phyloP scores from a whole-genome alignment of 2,888 invertebrate species.

The Heliconius aoede region DNA sequence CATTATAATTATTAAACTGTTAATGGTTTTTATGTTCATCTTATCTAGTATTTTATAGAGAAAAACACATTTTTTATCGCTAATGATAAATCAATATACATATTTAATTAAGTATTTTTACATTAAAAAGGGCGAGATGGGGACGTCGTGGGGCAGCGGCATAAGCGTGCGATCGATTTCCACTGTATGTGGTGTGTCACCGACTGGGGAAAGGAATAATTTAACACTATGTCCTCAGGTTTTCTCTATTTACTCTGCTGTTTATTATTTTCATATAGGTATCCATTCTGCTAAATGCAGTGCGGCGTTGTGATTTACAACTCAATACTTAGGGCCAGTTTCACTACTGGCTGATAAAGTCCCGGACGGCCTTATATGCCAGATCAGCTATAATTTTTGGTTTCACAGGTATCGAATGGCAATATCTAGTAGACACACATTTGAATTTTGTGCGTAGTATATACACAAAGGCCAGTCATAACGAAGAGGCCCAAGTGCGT shows the following conservation, averaged over 20 bases:
- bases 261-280: too few relatives aligned
- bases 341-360: too few relatives aligned
- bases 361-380: too few relatives aligned
- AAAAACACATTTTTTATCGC: neutral
- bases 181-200: too few relatives aligned
- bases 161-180: too few relatives aligned
- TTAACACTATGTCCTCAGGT: neutral
- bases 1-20: neutral
- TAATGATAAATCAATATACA: neutral
- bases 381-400: too few relatives aligned
- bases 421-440: too few relatives aligned
- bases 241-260: neutral
- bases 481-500: too few relatives aligned
- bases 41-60: neutral
- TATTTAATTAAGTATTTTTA: neutral
- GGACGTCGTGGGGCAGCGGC: too few relatives aligned
- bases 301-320: too few relatives aligned
- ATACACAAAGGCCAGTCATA: neutral
- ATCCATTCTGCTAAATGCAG: too few relatives aligned
- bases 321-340: too few relatives aligned
- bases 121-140: neutral
- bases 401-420: neutral
- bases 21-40: constrained; percentile 6
- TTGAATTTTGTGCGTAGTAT: constrained; percentile 12
- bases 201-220: neutral